Conservation (phyloP, 2,888 invertebrate genomes). For the Ptycholaimellus sp. region DNA sequence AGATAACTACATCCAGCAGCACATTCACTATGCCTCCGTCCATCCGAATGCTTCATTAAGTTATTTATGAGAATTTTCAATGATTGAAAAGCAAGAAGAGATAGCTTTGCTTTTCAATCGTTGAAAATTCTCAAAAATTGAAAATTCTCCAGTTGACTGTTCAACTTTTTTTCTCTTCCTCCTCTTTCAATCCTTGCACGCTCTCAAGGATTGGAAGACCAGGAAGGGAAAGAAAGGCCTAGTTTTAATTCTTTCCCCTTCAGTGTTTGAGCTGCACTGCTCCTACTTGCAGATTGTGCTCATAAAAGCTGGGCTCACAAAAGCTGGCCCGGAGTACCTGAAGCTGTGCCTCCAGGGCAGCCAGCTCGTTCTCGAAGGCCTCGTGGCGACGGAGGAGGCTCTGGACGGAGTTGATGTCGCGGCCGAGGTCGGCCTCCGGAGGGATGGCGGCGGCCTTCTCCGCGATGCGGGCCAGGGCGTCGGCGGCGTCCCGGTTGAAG, state of each 20-base stretch:
- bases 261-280: too few relatives aligned
- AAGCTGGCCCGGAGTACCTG: slow-evolving; percentile 27
- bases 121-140: too few relatives aligned
- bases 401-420: slow-evolving; percentile 62
- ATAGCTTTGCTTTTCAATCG: too few relatives aligned
- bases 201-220: too few relatives aligned
- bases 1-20: slow-evolving; percentile 71
- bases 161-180: too few relatives aligned
- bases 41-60: neutral
- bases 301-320: too few relatives aligned
- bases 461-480: slow-evolving; percentile 20
- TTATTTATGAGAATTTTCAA: slow-evolving; percentile 7
- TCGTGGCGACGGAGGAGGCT: slow-evolving; percentile 62
- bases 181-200: too few relatives aligned
- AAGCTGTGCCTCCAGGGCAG: slow-evolving; percentile 67
- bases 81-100: neutral
- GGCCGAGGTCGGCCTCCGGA: slow-evolving; percentile 44
- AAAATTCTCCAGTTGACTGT: too few relatives aligned
- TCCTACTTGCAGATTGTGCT: too few relatives aligned
- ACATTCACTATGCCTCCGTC: slow-evolving; percentile 33
- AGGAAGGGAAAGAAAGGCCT: too few relatives aligned
- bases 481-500: slow-evolving; percentile 50
- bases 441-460: slow-evolving; percentile 66
- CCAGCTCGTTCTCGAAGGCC: slow-evolving; percentile 70
- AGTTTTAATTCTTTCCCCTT: too few relatives aligned